phyloP scores from a whole-genome alignment of 2,113 vertebrate genomes.

The Apus apus region DNA sequence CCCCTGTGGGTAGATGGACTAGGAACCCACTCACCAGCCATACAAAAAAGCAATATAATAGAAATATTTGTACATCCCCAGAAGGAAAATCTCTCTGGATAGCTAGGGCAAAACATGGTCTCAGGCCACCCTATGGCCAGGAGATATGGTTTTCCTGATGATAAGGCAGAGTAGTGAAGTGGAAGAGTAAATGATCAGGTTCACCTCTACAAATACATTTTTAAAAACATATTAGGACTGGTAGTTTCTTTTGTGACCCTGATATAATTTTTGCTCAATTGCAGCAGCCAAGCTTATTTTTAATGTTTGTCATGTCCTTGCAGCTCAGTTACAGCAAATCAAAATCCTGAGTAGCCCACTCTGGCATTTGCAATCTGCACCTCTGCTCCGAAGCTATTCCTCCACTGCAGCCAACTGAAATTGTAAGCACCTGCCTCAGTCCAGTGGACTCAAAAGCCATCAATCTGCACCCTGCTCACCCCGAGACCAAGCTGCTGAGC shows the following conservation, averaged over 20 bases:
- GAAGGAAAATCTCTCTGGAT: neutral
- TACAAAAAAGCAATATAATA: neutral
- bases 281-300: neutral
- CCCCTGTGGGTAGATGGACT: neutral
- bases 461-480: neutral
- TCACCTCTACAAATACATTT: neutral
- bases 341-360: neutral
- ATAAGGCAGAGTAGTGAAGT: neutral
- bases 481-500: rapidly evolving
- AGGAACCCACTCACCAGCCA: neutral
- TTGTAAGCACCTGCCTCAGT: neutral
- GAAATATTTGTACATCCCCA: neutral
- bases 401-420: neutral
- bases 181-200: neutral
- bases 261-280: neutral
- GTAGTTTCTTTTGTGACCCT: neutral
- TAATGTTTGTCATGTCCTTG: neutral
- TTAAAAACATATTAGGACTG: neutral
- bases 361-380: neutral
- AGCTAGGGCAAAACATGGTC: neutral
- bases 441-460: neutral
- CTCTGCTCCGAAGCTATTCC: neutral
- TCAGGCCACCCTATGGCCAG: neutral
- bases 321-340: neutral
- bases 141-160: neutral